Conservation (phyloP, 2,113 vertebrate genomes). For the Piprites chloris region DNA sequence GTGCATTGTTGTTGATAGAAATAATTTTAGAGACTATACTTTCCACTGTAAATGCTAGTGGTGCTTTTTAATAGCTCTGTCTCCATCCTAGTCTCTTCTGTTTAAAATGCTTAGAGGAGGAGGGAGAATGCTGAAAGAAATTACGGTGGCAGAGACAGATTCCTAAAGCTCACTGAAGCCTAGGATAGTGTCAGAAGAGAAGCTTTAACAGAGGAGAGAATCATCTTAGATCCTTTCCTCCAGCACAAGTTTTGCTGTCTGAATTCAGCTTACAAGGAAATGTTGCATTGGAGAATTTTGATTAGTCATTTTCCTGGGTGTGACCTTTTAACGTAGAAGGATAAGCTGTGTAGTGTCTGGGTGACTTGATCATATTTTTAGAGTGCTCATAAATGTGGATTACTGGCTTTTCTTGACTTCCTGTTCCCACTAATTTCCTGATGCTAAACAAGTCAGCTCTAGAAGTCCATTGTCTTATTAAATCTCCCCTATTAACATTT, state of each 20-base stretch:
- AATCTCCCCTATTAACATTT: background rate
- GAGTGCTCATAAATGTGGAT: background rate
- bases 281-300: background rate
- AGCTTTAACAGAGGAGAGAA: background rate
- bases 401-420: constrained; percentile 29
- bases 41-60: background rate
- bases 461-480: background rate
- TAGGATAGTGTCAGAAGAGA: background rate
- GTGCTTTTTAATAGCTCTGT: background rate
- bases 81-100: background rate
- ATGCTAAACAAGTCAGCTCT: background rate
- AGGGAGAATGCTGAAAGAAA: background rate
- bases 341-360: background rate
- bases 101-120: background rate
- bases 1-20: background rate
- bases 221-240: background rate
- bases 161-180: background rate
- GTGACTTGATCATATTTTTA: background rate
- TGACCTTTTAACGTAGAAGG: background rate
- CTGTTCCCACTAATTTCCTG: constrained; percentile 23
- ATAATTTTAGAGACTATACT: background rate
- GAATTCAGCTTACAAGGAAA: constrained; percentile 33
- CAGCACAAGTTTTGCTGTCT: background rate
- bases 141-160: background rate
- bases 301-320: constrained; percentile 63